Percentiles rank a stretch among this genome's conserved stretches.
Evolutionary conservation across 1,140 invertebrate genomes (phyloP).

Genomic region (Teleogryllus occipitalis): DNA sequence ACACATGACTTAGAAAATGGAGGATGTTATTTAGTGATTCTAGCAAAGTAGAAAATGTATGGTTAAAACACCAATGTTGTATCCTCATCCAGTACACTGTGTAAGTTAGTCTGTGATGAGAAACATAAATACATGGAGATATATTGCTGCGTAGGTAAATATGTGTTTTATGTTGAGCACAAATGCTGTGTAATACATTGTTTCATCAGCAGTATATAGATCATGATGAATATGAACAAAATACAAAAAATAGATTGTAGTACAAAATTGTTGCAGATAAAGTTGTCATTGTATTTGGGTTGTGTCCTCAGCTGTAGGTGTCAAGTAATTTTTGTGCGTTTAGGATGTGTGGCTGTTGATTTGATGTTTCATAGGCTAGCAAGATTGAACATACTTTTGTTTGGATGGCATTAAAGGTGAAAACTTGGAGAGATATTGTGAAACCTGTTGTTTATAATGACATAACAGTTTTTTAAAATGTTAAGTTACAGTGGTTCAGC

Average conservation of each 20-base stretch:
- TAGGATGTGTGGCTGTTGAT: slow-evolving; percentile 3
- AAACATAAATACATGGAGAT: background rate
- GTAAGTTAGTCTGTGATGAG: slow-evolving; percentile 1
- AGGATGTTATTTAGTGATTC: background rate
- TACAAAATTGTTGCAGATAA: background rate
- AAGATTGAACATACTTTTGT: slow-evolving; percentile 2
- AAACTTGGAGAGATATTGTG: slow-evolving; percentile 1
- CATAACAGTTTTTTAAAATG: background rate
- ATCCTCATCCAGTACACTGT: background rate
- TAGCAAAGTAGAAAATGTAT: background rate
- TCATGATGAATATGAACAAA: background rate
- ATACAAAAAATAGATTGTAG: slow-evolving; percentile 1
- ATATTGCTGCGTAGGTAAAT: background rate
- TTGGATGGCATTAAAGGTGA: slow-evolving; percentile 4
- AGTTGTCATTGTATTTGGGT: background rate
- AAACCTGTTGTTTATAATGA: slow-evolving; percentile 1
- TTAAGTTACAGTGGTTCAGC: background rate
- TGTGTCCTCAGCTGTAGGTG: background rate
- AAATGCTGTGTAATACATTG: slow-evolving; percentile 2
- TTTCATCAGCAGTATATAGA: background rate
- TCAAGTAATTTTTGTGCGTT: background rate
- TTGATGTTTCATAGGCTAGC: background rate
- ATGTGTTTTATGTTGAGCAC: background rate
- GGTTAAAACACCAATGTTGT: background rate
- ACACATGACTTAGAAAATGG: background rate